Evolutionary conservation across 2,888 invertebrate species (phyloP).

Genomic region (Aspidiotus rigidus): DNA sequence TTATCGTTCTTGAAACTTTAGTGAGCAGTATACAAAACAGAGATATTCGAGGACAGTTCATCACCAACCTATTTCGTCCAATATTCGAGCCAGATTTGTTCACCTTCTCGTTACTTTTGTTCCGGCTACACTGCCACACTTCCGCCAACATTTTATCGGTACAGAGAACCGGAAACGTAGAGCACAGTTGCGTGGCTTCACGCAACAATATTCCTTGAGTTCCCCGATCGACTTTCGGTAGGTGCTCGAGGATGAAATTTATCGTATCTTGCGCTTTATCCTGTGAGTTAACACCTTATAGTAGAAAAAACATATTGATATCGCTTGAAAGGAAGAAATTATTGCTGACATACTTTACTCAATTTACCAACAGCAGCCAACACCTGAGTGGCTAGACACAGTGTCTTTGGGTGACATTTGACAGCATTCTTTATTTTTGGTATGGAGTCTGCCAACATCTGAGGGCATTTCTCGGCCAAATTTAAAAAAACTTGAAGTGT

Average conservation of each 20-base stretch:
- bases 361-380: slow-evolving; percentile 63
- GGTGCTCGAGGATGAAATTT: slow-evolving; percentile 67
- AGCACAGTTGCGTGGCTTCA: slow-evolving; percentile 71
- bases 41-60: neutral
- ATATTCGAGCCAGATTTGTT: slow-evolving; percentile 11
- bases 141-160: slow-evolving; percentile 69
- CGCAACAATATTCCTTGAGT: slow-evolving; percentile 65
- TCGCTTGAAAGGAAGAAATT: too few species aligned
- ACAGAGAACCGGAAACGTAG: slow-evolving; percentile 69
- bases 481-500: slow-evolving; percentile 66
- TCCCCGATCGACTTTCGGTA: slow-evolving; percentile 60
- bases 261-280: slow-evolving; percentile 71
- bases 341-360: too few species aligned
- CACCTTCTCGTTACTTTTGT: slow-evolving; percentile 34
- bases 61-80: slow-evolving; percentile 18
- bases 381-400: slow-evolving; percentile 59
- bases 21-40: too few species aligned
- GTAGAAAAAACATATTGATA: too few species aligned
- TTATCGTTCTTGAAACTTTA: too few species aligned
- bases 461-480: slow-evolving; percentile 60
- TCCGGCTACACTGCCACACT: slow-evolving; percentile 52
- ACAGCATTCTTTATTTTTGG: slow-evolving; percentile 58
- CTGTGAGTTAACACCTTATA: too few species aligned
- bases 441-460: slow-evolving; percentile 61
- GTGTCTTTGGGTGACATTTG: slow-evolving; percentile 55